Percentiles rank a stretch among this genome's conserved stretches.
These are phyloP conservation scores for Pentamera pediparva DNA, from an alignment of 53 echinoderm and acorn worm genomes.

Conservation along the genomic window DNA sequence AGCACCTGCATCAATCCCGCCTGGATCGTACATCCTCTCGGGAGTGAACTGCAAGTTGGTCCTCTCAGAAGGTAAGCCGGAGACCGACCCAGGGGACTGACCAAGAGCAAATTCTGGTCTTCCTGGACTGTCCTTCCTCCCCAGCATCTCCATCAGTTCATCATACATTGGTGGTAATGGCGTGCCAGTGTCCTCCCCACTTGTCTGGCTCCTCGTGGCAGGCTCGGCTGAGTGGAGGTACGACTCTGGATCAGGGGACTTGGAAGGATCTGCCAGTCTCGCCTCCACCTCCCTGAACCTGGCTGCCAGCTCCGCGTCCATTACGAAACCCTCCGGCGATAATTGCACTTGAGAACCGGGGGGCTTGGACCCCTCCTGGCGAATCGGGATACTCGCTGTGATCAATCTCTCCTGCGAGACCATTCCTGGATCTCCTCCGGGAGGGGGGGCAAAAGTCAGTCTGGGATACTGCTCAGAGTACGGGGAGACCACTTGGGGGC, in stretches of 20 bases:
- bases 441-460: too few species aligned
- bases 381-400: background rate
- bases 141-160: constrained; percentile 6
- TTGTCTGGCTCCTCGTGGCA: background rate
- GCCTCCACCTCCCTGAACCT: constrained; percentile 1
- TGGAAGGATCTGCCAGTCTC: constrained; percentile 6
- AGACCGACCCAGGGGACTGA: too few species aligned
- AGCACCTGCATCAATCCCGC: too few species aligned
- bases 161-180: background rate
- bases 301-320: constrained; percentile 13
- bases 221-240: background rate
- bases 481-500: too few species aligned
- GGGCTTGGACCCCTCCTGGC: constrained; percentile 1
- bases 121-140: background rate
- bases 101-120: too few species aligned
- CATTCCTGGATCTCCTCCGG: too few species aligned
- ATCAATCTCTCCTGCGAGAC: background rate
- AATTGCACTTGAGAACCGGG: constrained; percentile 29
- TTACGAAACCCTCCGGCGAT: background rate
- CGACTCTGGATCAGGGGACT: background rate
- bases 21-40: too few species aligned
- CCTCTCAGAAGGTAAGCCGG: too few species aligned
- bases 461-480: too few species aligned
- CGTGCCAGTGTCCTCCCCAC: background rate
- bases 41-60: too few species aligned